Evolutionary conservation across 2,797 vertebrate species (phyloP), one percentile per base, ranked within the genome.

Genomic region (Acanthurus lineatus): DNA sequence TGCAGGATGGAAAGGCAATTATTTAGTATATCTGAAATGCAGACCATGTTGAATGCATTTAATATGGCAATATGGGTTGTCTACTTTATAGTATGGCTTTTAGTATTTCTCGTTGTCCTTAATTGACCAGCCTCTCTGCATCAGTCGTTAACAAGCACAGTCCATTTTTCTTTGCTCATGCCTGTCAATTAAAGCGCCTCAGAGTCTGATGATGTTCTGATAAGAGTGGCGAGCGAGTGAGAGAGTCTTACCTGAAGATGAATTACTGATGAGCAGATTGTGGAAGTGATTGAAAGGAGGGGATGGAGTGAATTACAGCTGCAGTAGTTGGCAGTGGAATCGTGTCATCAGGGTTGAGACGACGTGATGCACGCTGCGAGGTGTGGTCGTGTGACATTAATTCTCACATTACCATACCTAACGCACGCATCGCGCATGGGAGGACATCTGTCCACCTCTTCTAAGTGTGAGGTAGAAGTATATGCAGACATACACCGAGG

Each of bases 251-350:
- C 74, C 61, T 56, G 64, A 68, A 68, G 78, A 89, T 76, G 78
- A 83, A 78, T 82, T 56, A 73, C 73, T 38, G 78, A 90, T 71
- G 72, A 78, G 45, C 68, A 77, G 84, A 84, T 82, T 86, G 80
- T 79, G 66, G 49, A 75, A 32, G 72, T 81, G 83, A 82, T 60
- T 83, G 87, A 86, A 77, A 76, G 61, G 73, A 74, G 51, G 67
- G 79, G 76, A 58, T 28, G 45, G 69, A 72, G 73, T 70, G 79
- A 87, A 81, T 83, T 83, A 73, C 69, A 52, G 48, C 73, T 47
- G 59, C 52, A 11, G 47, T 56, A 45, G 53, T 75, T 81, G 73
- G 69, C 59, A 77, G 79, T 59, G 14, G 25, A 56, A 74, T 83
- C 42, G 14, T 62, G 77, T 82, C 73, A 67, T 62, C 14, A 20